phyloP scores from a whole-genome alignment of 2,888 invertebrate genomes.

The Philaethria dido region DNA sequence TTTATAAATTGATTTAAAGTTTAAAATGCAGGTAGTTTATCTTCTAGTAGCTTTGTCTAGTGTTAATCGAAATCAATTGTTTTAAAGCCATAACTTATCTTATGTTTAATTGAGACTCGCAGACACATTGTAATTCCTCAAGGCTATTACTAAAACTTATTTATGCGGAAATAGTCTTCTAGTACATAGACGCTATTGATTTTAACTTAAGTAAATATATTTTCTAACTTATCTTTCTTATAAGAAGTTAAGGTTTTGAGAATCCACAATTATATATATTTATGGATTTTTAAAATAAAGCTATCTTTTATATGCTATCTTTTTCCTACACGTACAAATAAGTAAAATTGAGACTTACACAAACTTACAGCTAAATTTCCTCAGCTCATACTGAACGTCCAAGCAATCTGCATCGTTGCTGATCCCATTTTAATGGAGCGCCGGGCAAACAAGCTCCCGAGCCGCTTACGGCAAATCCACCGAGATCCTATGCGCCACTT shows the following conservation, averaged over 20 bases:
- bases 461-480: conserved; percentile 80
- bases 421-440: conserved; percentile 84
- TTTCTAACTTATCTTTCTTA: background rate
- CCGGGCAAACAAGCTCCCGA: conserved; percentile 81
- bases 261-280: too few species aligned
- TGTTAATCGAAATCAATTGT: conserved; percentile 81
- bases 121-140: conserved; percentile 59
- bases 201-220: conserved; percentile 26
- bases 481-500: conserved; percentile 77
- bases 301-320: too few species aligned
- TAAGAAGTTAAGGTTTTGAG: too few species aligned
- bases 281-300: too few species aligned
- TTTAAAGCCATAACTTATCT: conserved; percentile 73
- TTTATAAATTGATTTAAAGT: conserved; percentile 38
- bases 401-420: conserved; percentile 80
- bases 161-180: conserved; percentile 42
- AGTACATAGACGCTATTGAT: conserved; percentile 39
- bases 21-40: conserved; percentile 44
- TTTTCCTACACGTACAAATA: background rate
- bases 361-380: conserved; percentile 34
- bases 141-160: conserved; percentile 54
- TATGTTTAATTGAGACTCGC: conserved; percentile 75
- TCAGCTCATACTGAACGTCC: conserved; percentile 48
- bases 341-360: conserved; percentile 24
- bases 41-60: conserved; percentile 72